These are phyloP conservation scores for Papilio protenor DNA, from an alignment of 2,888 invertebrate species.

Conservation along the genomic window DNA sequence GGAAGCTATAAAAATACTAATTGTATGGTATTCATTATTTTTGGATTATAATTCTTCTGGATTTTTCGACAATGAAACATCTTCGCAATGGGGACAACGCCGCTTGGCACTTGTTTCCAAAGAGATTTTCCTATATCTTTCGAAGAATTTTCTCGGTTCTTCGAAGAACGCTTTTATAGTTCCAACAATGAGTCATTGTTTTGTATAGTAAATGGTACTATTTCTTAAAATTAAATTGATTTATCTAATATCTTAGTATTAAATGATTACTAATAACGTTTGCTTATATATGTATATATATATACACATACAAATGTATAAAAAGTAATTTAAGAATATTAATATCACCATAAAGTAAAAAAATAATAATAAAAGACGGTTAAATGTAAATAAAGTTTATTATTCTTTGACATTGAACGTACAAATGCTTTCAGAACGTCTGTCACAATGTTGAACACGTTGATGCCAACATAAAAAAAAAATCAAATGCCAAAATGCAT, in stretches of 20 bases:
- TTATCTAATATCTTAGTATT: background rate
- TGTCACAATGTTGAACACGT: slow-evolving; percentile 2
- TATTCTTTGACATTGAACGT: slow-evolving; percentile 1
- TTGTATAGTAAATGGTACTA: background rate
- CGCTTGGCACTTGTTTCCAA: slow-evolving; percentile 42
- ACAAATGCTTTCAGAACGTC: slow-evolving; percentile 19
- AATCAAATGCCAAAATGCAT: background rate
- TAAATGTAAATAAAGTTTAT: slow-evolving; percentile 1
- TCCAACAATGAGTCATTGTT: slow-evolving; percentile 29
- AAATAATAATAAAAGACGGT: background rate
- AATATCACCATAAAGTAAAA: background rate
- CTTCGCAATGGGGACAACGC: background rate
- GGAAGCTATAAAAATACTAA: background rate
- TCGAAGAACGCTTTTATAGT: slow-evolving; percentile 29
- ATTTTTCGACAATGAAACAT: slow-evolving; percentile 30
- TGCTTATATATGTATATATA: no score
- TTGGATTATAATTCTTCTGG: background rate
- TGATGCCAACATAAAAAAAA: slow-evolving; percentile 6
- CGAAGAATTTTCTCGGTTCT: slow-evolving; percentile 34
- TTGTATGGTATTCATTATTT: background rate
- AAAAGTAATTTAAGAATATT: background rate
- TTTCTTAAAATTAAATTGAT: slow-evolving; percentile 2
- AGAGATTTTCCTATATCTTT: slow-evolving; percentile 45
- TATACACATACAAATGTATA: background rate
- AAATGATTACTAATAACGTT: background rate